Evolutionary conservation across 2,888 invertebrate genomes (phyloP), one percentile per base, ranked within the genome.

Genomic region (Ariolimax columbianus): DNA sequence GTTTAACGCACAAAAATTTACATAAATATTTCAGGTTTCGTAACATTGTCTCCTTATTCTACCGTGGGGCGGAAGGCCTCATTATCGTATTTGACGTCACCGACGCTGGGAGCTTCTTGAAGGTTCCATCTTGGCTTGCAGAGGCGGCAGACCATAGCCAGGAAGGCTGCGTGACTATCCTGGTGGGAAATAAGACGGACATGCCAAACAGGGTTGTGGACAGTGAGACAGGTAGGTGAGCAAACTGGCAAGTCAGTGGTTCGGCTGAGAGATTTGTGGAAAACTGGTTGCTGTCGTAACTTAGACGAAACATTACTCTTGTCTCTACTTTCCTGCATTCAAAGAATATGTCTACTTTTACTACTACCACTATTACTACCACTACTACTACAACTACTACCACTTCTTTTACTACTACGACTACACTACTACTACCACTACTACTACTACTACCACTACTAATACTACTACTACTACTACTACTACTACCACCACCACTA

Each of bases 51-150:
- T 78, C 82, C 26, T 17, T 51, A 7, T 82, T 75, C 47, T 82
- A 75, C 33, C 82, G 82, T 19, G 82, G 82, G n/a, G 73, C 82
- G 30, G 66, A 82, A 11, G 82, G 82, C 0, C 63, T 82, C 6
- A 26, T 82, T 23, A n/a, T 82, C 30, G 82, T 82, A 0, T 82
- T 82, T 82, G 82, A 82, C 33, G 75, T 82, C 0, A 75, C 75
- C 9, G 77, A 82, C 40, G 43, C 30, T 0, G 51, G 36, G 1
- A 82, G 82, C n/a, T 82, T 82, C 82, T 30, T 33, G 17, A 63
- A 36, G 23, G 66, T 82, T 36, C 75, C 59, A 26, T 23, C 30
- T 0, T 82, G 82, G 82, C 7, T 82, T 4, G 6, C 59, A 19
- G 82, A 82, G 23, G 75, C 77, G 14, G 38, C 30, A 26, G 17